Evolutionary conservation across 2,113 vertebrate genomes (phyloP).

Genomic region (Alligator mississippiensis): DNA sequence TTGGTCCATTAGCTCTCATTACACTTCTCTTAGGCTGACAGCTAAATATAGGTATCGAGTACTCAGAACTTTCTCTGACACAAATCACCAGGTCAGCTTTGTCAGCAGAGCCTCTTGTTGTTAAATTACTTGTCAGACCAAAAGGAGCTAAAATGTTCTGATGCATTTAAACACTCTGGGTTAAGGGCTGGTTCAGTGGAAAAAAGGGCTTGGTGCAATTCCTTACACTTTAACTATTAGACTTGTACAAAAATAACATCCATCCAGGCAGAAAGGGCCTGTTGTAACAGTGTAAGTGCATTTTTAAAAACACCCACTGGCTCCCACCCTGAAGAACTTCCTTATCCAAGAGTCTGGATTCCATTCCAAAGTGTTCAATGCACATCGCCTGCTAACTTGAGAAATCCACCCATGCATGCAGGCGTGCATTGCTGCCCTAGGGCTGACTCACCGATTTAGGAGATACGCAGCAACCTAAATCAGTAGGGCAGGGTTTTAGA

Average conservation of each 20-base stretch:
- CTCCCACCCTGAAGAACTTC: not conserved
- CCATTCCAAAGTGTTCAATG: not conserved
- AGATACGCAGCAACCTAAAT: not conserved
- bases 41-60: conserved; percentile 48
- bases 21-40: conserved; percentile 38
- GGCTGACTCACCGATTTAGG: not conserved
- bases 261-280: not conserved
- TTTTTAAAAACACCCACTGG: not conserved
- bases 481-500: not conserved
- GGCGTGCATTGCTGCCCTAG: not conserved
- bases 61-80: conserved; percentile 40
- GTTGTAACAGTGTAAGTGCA: not conserved
- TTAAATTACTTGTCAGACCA: conserved; percentile 50
- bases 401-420: not conserved
- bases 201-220: conserved; percentile 1
- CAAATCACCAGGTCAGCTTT: conserved; percentile 43
- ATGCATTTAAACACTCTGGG: conserved; percentile 33
- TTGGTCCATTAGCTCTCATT: conserved; percentile 42
- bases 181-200: not conserved
- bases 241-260: not conserved
- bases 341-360: not conserved
- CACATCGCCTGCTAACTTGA: not conserved
- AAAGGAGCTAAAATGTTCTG: conserved; percentile 32
- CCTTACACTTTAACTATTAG: conserved; percentile 40
- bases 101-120: conserved; percentile 36